Evolutionary conservation across 2,888 invertebrate species (phyloP), one percentile per base, ranked within the genome.

Genomic region (Ochropacha duplaris): DNA sequence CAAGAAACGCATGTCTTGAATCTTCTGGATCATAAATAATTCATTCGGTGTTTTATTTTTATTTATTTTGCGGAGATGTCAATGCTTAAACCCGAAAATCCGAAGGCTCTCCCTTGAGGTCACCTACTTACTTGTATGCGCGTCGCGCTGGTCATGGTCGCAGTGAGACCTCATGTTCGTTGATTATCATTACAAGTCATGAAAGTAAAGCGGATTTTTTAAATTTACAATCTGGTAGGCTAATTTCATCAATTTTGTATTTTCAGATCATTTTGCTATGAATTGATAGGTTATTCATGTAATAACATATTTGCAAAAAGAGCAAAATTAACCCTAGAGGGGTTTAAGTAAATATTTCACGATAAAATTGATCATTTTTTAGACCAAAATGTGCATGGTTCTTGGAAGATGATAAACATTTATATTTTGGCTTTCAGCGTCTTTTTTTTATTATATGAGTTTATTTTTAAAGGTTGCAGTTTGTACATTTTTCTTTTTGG

Each of bases 81-180:
- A 88, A 83, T 85, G 81, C 76, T 74, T 74, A 84, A 81, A 71
- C 72, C 76, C 82, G 80, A 86, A 90, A 87, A 84, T 78, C 76
- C 77, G 86, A 87, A 84, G 89, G 88, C 87, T 79, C 61, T 71
- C 66, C 68, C 66, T 66, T 81, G 84, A 92, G 92, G 92, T 90
- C 90, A 90, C 89, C 90, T 89, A 88, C 88, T 87, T 90, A 84
- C 86, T 83, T 74, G 78, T 79, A 78, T 76, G 73, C 76, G 74
- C 19, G 44, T 44, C 44, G 44, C 44, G 72, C 85, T 84, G 91
- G 91, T 91, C 91, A 91, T 73, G 91, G 91, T 72, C 88, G 71
- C 72, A 66, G 66, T 69, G 72, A 84, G 83, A 84, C 84, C 86
- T 86, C 87, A 84, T 76, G 83, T 81, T 81, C 81, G 81, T 64